Evolutionary conservation across 2,113 vertebrate genomes (phyloP).

Genomic region (Crotalus viridis): DNA sequence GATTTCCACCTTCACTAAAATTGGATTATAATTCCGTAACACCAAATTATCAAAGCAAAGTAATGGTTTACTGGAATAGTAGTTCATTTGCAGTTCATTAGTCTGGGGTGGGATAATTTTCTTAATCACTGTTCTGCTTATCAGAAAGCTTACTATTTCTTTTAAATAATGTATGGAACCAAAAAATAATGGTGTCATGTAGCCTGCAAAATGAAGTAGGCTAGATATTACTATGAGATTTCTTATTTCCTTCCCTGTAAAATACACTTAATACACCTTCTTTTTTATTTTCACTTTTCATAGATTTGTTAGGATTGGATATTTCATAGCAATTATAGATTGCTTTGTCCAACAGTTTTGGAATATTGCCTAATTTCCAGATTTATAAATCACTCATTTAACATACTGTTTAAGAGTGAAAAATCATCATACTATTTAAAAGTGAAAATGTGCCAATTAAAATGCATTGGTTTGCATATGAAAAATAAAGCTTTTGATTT

Average conservation of each 20-base stretch:
- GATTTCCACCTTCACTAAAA: background rate
- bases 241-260: background rate
- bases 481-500: background rate
- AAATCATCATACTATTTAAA: background rate
- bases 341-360: background rate
- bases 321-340: background rate
- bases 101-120: background rate
- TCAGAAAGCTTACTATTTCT: background rate
- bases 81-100: background rate
- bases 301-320: background rate
- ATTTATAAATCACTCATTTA: background rate
- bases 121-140: background rate
- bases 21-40: background rate
- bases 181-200: slow-evolving; percentile 6
- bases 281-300: background rate
- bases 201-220: background rate
- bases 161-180: slow-evolving; percentile 13
- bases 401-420: background rate
- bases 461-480: background rate
- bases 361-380: background rate
- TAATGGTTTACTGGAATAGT: background rate
- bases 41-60: background rate
- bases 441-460: background rate
- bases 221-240: background rate
- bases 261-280: background rate